A percentile compares a stretch with the other conserved stretches of the same genome.
Evolutionary conservation across 2,797 vertebrate species (phyloP).

Genomic region (Loris lydekkerianus): DNA sequence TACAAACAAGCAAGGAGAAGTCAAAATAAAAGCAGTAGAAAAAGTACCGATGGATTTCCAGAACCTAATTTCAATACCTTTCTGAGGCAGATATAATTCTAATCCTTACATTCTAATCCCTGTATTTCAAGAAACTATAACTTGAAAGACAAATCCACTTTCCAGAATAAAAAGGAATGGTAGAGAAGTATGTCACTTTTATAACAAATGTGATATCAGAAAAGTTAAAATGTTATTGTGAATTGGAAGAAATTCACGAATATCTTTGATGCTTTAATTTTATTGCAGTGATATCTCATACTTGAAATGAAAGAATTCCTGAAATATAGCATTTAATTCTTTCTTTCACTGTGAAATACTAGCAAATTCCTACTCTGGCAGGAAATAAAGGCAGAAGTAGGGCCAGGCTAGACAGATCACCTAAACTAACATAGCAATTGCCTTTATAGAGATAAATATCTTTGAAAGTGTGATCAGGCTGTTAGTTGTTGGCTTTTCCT

Average conservation of each 20-base stretch:
- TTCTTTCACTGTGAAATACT: conserved; percentile 2
- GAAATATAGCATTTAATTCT: neutral
- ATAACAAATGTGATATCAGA: neutral
- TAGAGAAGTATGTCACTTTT: neutral
- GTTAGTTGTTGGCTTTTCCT: neutral
- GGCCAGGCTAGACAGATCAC: neutral
- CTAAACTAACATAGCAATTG: neutral
- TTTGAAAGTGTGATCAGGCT: neutral
- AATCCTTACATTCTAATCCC: neutral
- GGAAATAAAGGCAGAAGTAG: neutral
- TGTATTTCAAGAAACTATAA: neutral
- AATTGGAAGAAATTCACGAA: neutral
- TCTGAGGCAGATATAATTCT: neutral
- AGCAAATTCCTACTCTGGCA: neutral
- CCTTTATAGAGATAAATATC: neutral
- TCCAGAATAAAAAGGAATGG: neutral
- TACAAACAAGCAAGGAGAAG: neutral
- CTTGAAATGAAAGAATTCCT: neutral
- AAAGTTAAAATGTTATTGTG: conserved; percentile 27
- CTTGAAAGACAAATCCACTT: conserved; percentile 18
- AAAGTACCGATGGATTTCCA: neutral
- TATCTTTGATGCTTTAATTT: conserved; percentile 34
- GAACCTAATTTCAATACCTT: neutral
- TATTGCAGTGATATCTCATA: neutral
- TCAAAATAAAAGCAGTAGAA: neutral